Base-by-base conservation (phyloP, 2,888 invertebrate species). In the Erynnis tages region DNA sequence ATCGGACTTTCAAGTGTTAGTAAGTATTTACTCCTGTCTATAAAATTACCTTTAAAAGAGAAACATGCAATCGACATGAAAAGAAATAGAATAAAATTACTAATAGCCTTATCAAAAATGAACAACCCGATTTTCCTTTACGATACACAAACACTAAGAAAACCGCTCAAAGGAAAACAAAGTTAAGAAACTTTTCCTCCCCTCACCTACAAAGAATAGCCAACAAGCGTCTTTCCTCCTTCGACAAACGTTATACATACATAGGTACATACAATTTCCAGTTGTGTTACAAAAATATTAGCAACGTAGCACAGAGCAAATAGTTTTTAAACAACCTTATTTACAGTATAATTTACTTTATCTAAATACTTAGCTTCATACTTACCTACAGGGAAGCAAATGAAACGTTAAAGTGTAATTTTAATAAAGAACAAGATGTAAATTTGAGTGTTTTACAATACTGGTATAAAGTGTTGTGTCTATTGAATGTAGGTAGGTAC, bases 1-100 rank as follows among this genome's bases (percentile, higher is more conserved):
- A 60, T 67, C 66, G 16, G 66, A 63, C 58, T 63, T 78, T 61
- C 68, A 53, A 67, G 71, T 54, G 60, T 72, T 58, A 55, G 80
- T 79, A 68, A 69, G 69, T 27, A n/a, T 2, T 69, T 58, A 5
- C 13, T 32, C 6, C 14, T 11, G 13, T 30, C 21, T 5, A 21
- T 21, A 21, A 4, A 21, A 4, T 17, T 38, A 44, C 4, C 8
- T 8, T 6, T 6, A 27, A 27, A 27, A 27, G 27, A 8, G 27
- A 21, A 3, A 21, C 5, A 21, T 4, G 21, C 21, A 3, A 21
- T 5, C 21, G 21, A 4, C 5, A 21, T 21, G 4, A 21, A 21
- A 21, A 21, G 5, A 21, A 5, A 21, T 21, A 21, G n/a, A n/a
- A n/a, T n/a, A n/a, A n/a, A n/a, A n/a, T n/a, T n/a, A n/a, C n/a